These are phyloP conservation scores for Rhaphigaster nebulosa DNA, from an alignment of 2,888 invertebrate genomes.

Conservation along the genomic window DNA sequence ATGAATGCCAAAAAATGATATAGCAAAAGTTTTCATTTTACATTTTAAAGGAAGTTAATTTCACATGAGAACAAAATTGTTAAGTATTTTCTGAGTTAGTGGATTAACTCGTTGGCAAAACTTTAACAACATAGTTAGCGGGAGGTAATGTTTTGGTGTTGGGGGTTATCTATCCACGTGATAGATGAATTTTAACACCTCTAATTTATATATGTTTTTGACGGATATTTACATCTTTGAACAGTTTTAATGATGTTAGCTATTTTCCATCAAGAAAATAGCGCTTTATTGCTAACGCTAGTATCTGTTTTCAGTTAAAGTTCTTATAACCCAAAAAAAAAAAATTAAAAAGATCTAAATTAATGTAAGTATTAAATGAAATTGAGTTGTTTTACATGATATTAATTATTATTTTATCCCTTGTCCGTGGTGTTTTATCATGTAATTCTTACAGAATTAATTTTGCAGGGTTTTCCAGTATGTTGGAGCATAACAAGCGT, in stretches of 20 bases:
- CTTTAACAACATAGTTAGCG: not conserved
- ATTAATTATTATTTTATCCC: not conserved
- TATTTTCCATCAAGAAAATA: not conserved
- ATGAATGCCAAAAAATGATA: not conserved
- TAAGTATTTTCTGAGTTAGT: constrained; percentile 4
- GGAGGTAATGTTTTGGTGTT: constrained; percentile 42
- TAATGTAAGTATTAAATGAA: not conserved
- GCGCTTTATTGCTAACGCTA: constrained; percentile 9
- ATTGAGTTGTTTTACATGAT: not conserved
- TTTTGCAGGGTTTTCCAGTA: constrained; percentile 44
- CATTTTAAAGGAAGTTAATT: not conserved
- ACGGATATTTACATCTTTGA: constrained; percentile 4
- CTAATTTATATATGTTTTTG: not conserved
- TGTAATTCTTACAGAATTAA: not conserved
- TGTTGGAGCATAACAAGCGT: constrained; percentile 67
- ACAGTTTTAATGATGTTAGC: constrained; percentile 44
- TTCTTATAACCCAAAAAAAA: not conserved
- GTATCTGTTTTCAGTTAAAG: constrained; percentile 30
- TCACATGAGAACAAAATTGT: constrained; percentile 11
- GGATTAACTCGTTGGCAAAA: not conserved
- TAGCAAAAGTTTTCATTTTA: not conserved
- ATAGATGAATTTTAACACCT: constrained; percentile 35
- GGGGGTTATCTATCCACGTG: constrained; percentile 48
- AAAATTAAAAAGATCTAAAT: constrained; percentile 30
- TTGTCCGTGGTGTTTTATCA: not conserved